A percentile compares a stretch with the other conserved stretches of the same genome.
Evolutionary conservation across 2,797 vertebrate species (phyloP).

Genomic region (Coregonus ussuriensis): DNA sequence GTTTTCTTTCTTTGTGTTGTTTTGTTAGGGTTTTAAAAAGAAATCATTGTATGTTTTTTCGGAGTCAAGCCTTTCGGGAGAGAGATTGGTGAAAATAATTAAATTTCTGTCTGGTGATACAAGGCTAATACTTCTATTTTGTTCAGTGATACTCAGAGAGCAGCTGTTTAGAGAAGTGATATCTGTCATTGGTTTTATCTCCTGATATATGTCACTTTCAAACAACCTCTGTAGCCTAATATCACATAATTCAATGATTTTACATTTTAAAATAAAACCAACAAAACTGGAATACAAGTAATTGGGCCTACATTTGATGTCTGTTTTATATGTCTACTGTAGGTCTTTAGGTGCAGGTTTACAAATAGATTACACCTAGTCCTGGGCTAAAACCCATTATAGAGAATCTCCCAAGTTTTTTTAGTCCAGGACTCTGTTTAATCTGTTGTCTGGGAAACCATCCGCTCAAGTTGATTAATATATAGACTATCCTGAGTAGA

Average conservation of each 20-base stretch:
- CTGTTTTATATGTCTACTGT: no score
- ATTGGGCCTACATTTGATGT: no score
- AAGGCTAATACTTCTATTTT: slow-evolving; percentile 69
- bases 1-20: slow-evolving; percentile 70
- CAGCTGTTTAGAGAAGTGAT: slow-evolving; percentile 71
- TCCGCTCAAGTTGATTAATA: no score
- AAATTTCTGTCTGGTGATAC: slow-evolving; percentile 72
- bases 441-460: no score
- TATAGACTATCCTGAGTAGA: background rate
- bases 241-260: slow-evolving; percentile 67
- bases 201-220: slow-evolving; percentile 69
- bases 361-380: background rate
- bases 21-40: slow-evolving; percentile 68
- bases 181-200: slow-evolving; percentile 69
- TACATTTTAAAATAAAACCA: slow-evolving; percentile 67
- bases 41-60: slow-evolving; percentile 69
- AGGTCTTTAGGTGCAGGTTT: background rate
- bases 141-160: slow-evolving; percentile 67
- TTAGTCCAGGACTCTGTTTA: background rate
- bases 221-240: slow-evolving; percentile 60
- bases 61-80: slow-evolving; percentile 67
- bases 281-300: slow-evolving; percentile 33
- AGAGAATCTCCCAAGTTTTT: background rate
- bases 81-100: slow-evolving; percentile 71
- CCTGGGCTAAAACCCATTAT: background rate